Evolutionary conservation across 1,140 invertebrate species (phyloP).

Genomic region (Rhopalosiphum padi): DNA sequence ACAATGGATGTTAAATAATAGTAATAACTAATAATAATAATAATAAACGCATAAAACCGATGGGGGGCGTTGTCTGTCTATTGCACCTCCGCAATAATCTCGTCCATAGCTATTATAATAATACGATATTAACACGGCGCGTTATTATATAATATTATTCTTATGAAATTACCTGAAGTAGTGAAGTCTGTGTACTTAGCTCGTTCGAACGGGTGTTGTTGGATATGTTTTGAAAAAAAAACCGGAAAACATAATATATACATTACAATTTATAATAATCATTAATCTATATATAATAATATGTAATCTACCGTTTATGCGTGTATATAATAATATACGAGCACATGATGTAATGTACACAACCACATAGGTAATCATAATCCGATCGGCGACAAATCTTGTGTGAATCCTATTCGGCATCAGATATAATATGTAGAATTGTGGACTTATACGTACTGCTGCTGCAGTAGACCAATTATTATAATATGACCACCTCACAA

Average conservation of each 20-base stretch:
- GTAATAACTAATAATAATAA: not conserved
- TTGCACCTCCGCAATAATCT: not conserved
- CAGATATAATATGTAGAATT: not conserved
- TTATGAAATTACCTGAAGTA: not conserved
- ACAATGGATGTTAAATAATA: not conserved
- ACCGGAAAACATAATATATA: not conserved
- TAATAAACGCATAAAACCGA: not conserved
- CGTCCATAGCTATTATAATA: not conserved
- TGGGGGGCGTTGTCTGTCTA: not conserved
- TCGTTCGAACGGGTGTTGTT: not conserved
- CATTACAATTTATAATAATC: not conserved
- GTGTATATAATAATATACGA: not conserved
- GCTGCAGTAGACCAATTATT: slow-evolving; percentile 4
- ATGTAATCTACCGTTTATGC: not conserved
- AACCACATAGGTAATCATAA: not conserved
- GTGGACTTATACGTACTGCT: not conserved
- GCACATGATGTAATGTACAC: not conserved
- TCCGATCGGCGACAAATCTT: not conserved
- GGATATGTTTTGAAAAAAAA: not conserved
- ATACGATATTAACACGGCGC: not conserved
- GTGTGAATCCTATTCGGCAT: not conserved
- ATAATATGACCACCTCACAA: not conserved
- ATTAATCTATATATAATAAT: not conserved
- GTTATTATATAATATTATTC: not conserved
- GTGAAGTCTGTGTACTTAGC: not conserved